Evolutionary conservation across 2,113 vertebrate genomes (phyloP).

Genomic region (Callopanchax toddi): DNA sequence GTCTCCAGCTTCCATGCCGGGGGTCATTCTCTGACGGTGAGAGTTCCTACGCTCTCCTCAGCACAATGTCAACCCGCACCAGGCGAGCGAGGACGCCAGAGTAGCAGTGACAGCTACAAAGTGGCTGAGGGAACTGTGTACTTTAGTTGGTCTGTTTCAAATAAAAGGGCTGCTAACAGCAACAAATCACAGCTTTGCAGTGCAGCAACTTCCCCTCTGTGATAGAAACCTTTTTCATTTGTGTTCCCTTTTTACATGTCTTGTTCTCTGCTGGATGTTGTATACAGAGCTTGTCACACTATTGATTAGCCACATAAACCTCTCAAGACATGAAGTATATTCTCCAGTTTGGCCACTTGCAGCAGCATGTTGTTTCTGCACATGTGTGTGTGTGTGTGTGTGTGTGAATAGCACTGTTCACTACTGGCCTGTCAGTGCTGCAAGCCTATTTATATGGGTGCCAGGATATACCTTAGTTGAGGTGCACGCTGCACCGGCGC

Average conservation of each 20-base stretch:
- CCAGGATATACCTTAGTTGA: slow-evolving; percentile 51
- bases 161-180: slow-evolving; percentile 65
- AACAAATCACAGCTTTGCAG: slow-evolving; percentile 68
- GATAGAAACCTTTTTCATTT: slow-evolving; percentile 63
- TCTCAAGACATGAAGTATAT: slow-evolving; percentile 31
- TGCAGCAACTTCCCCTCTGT: slow-evolving; percentile 57
- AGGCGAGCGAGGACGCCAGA: slow-evolving; percentile 48
- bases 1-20: slow-evolving; percentile 41
- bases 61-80: slow-evolving; percentile 64
- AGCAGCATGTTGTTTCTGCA: slow-evolving; percentile 23
- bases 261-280: slow-evolving; percentile 30
- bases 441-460: slow-evolving; percentile 66
- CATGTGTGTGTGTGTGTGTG: slow-evolving; percentile 31
- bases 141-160: slow-evolving; percentile 65
- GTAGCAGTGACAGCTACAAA: slow-evolving; percentile 71
- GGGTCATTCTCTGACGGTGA: slow-evolving; percentile 59
- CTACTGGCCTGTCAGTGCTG: slow-evolving; percentile 58
- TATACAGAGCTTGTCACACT: slow-evolving; percentile 40
- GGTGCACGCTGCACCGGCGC: slow-evolving; percentile 51
- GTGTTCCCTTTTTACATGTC: slow-evolving; percentile 49
- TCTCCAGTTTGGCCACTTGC: slow-evolving; percentile 45
- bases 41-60: slow-evolving; percentile 57
- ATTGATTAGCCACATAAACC: slow-evolving; percentile 40
- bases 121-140: slow-evolving; percentile 72
- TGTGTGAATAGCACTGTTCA: slow-evolving; percentile 54